Base-by-base conservation (phyloP, 2,888 invertebrate species). In the Thymelicus lineola region DNA sequence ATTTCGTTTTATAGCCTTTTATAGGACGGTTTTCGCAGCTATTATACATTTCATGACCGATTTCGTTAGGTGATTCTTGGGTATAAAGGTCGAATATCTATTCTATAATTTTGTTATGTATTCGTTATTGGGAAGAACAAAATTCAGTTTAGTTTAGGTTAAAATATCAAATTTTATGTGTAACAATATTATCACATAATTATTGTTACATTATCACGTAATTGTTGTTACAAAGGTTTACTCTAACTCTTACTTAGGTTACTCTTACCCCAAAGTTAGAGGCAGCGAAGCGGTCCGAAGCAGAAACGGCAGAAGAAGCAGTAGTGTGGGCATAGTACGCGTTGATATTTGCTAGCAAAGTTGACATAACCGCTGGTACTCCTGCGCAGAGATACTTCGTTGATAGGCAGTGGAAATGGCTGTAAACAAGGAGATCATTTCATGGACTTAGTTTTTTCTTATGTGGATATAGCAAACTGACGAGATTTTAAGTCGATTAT, bases 281-380 rank as follows among this genome's bases (percentile, higher is more conserved):
- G 71, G 99, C 99, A 75, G 99, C 98, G 90, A 99, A 99, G 83
- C 99, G 96, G 91, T 99, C 99, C 79, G 99, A 98, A 64, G 99
- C 99, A 15, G 99, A 99, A 17, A 99, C 99, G 57, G 99, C 99
- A 14, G 98, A 98, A 38, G 98, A 98, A 9, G 98, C 98, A 36
- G 99, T 99, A 0, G 99, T 99, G 85, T 99, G 98, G 80, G 99
- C 98, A 94, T 99, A 99, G 94, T 99, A 99, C 75, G 99, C 99
- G 90, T 99, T 99, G 85, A 99, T 99, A 93, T 99, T 99, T 65
- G 99, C 99, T 78, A 99, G 94, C 3, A 99, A 95, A 61, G 99
- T 99, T 77, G 99, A 99, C 98, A 99, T 99, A 46, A 99, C 99
- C 12, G 99, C 99, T 14, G 99, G 99, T 10, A 99, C 99, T 72